Base-by-base conservation (phyloP, 2,888 invertebrate species). In the Coenonympha glycerion region DNA sequence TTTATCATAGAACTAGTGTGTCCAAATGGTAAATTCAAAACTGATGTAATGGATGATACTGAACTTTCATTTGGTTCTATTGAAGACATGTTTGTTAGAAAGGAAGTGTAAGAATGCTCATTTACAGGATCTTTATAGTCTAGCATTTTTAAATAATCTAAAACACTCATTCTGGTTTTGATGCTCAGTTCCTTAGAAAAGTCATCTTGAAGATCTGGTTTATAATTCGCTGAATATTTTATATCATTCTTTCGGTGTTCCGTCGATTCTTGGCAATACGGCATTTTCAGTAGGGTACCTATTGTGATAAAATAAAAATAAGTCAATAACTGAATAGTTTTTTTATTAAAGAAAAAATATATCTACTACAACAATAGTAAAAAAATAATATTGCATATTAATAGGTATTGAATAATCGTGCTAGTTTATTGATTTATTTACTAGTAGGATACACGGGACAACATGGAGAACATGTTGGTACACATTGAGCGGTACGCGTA, bases 401-500 rank as follows among this genome's bases (percentile, higher is more conserved):
- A 3, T 9, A 28, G 6, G 2, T 22, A 22, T n/a, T 28, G 2
- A 28, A 28, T 28, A n/a, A 28, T n/a, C 11, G 24, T 24, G 8
- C 24, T 26, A 44, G 44, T 26, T 13, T 50, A 55, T 59, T 37
- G 6, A 55, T 54, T 55, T 56, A 58, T 56, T 66, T 45, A 37
- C 53, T 53, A 28, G 33, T 19, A 19, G 44, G 15, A 21, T 39
- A 40, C 9, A 15, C 34, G 19, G 44, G 36, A 59, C 75, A 76
- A 62, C 75, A 76, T 36, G 58, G 57, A 28, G 67, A 50, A 59
- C 74, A 77, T 40, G 66, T 59, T 3, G 73, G 63, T 9, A 65
- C 47, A 59, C 80, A 85, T 58, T 86, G 86, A 1, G 82, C 73
- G n/a, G 79, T 75, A 4, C 83, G 77, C 6, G 69, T 72, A 48